Evolutionary conservation across 2,113 vertebrate genomes (phyloP).

Genomic region (Sisor rabdophorus): DNA sequence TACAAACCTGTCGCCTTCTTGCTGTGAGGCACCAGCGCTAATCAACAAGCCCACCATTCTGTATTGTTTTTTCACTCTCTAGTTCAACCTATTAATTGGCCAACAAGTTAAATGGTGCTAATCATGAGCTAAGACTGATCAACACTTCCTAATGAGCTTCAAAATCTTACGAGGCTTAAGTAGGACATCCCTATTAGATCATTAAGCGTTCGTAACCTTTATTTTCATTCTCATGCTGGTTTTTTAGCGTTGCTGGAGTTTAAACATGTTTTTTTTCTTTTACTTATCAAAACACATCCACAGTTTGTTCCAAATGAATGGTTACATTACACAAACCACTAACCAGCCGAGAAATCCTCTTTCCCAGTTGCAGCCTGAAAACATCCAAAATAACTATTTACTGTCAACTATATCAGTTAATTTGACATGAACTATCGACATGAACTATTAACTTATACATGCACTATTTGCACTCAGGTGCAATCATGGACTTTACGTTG

Average conservation of each 20-base stretch:
- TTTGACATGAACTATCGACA: too few species aligned
- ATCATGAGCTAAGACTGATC: neutral
- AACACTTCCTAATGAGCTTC: constrained; percentile 33
- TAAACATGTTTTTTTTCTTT: constrained; percentile 34
- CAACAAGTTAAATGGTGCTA: neutral
- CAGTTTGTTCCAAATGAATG: constrained; percentile 33
- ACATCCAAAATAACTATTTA: neutral
- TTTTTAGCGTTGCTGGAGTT: constrained; percentile 5
- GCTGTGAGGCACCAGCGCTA: too few species aligned
- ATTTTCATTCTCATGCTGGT: too few species aligned
- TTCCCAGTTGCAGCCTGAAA: neutral
- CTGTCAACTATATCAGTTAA: constrained; percentile 8
- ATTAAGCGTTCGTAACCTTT: constrained; percentile 33
- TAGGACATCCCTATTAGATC: constrained; percentile 68
- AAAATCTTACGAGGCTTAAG: constrained; percentile 62
- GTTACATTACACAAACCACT: constrained; percentile 36
- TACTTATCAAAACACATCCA: constrained; percentile 16
- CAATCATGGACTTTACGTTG: too few species aligned
- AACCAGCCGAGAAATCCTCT: neutral
- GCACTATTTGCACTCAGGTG: too few species aligned
- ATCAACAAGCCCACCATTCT: too few species aligned
- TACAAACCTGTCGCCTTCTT: too few species aligned
- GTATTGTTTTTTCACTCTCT: neutral
- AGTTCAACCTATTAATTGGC: neutral
- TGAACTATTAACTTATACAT: too few species aligned